phyloP scores from a whole-genome alignment of 2,888 invertebrate genomes.

The Timema cristinae region DNA sequence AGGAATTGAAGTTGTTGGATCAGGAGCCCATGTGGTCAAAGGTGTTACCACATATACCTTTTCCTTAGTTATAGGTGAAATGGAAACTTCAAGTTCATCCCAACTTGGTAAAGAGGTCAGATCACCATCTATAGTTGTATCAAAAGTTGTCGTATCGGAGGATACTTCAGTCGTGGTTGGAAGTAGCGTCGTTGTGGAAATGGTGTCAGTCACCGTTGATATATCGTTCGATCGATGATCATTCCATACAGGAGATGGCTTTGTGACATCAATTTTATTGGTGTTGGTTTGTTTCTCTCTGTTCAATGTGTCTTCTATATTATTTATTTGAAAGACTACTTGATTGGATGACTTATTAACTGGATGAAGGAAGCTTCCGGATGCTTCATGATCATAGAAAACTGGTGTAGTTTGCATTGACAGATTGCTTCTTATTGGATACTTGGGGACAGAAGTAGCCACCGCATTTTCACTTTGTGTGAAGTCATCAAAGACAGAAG shows the following conservation, averaged over 20 bases:
- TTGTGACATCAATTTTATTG: not conserved
- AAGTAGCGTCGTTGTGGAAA: conserved; percentile 16
- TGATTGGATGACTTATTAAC: conserved; percentile 22
- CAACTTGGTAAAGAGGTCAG: conserved; percentile 52
- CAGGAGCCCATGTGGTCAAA: conserved; percentile 43
- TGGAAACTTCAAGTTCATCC: conserved; percentile 65
- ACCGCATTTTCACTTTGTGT: conserved; percentile 12
- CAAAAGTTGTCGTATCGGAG: conserved; percentile 27
- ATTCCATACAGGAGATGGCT: not conserved
- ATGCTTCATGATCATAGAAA: conserved; percentile 50
- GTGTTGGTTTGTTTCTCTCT: conserved; percentile 27
- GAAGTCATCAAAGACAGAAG: conserved; percentile 34
- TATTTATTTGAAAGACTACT: too few relatives aligned
- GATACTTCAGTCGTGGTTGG: conserved; percentile 36
- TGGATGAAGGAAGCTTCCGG: conserved; percentile 49
- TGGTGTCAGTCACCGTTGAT: conserved; percentile 7
- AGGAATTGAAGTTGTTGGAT: conserved; percentile 34
- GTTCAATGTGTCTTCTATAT: too few relatives aligned
- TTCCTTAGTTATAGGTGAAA: conserved; percentile 73
- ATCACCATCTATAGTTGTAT: conserved; percentile 33
- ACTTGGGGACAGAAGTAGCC: conserved; percentile 18
- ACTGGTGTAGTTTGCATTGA: not conserved
- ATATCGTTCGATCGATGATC: not conserved
- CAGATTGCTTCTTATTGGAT: not conserved
- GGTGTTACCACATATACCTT: conserved; percentile 81